Conservation (phyloP, 2,797 vertebrate genomes). For the Agapornis canus region DNA sequence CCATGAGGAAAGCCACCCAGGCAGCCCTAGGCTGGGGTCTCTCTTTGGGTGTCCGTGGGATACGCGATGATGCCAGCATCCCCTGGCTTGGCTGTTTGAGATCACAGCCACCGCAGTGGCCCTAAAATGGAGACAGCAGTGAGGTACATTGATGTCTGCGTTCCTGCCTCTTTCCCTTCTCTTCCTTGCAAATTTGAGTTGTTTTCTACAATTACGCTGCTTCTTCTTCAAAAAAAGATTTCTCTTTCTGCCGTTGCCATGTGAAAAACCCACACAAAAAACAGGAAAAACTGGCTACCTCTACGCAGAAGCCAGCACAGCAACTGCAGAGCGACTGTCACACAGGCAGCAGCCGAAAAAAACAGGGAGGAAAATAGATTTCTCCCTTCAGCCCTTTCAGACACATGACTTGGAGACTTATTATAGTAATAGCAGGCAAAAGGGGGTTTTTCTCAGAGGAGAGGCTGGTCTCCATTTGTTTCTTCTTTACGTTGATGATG, state of each 20-base stretch:
- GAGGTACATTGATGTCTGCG: neutral
- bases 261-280: conserved; percentile 67
- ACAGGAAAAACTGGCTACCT: conserved; percentile 24
- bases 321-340: conserved; percentile 29
- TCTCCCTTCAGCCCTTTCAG: conserved; percentile 56
- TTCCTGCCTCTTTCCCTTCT: neutral
- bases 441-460: neutral
- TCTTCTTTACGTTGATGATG: neutral
- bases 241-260: conserved; percentile 48
- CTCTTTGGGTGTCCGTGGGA: neutral
- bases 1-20: neutral
- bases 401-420: conserved; percentile 57
- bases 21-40: neutral
- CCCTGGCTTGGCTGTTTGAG: neutral
- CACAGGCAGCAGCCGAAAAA: conserved; percentile 36
- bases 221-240: neutral
- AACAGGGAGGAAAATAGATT: conserved; percentile 50
- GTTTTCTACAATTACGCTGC: neutral
- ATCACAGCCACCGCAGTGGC: neutral
- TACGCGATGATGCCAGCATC: neutral
- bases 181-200: neutral
- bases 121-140: neutral
- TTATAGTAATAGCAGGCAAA: conserved; percentile 37
- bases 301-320: neutral
- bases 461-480: neutral